Conservation (phyloP, 2,888 invertebrate genomes). For the Clunio marinus region DNA sequence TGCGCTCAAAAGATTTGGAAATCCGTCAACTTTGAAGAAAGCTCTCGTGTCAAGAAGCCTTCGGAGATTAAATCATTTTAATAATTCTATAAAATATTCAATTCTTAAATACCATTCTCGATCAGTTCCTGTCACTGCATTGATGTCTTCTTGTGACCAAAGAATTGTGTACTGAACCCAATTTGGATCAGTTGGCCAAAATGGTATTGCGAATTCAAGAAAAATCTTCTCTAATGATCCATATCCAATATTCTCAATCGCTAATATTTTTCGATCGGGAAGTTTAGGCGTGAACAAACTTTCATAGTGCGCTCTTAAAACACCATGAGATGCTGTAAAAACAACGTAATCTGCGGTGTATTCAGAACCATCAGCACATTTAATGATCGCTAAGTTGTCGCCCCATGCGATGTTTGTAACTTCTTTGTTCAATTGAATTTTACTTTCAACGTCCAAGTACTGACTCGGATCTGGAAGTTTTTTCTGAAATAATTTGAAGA, state of each 20-base stretch:
- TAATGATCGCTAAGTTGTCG: constrained; percentile 40
- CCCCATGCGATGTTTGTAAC: constrained; percentile 34
- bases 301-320: constrained; percentile 54
- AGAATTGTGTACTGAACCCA: constrained; percentile 40
- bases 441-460: constrained; percentile 43
- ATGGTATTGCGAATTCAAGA: constrained; percentile 56
- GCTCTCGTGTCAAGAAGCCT: constrained; percentile 60
- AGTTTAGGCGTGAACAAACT: constrained; percentile 53
- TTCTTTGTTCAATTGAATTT: constrained; percentile 37
- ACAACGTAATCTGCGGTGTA: constrained; percentile 59
- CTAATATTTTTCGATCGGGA: constrained; percentile 52
- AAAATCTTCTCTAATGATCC: constrained; percentile 63
- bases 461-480: constrained; percentile 16
- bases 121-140: neutral
- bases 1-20: constrained; percentile 56
- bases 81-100: neutral
- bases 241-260: constrained; percentile 56
- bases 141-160: constrained; percentile 47
- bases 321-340: constrained; percentile 58
- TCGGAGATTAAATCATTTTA: constrained; percentile 46
- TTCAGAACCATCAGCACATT: constrained; percentile 49
- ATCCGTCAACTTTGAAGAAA: constrained; percentile 58
- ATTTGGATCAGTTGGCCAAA: constrained; percentile 55
- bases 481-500: neutral
- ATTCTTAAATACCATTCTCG: neutral